These are phyloP conservation scores for Vicugna pacos DNA, from an alignment of 2,113 vertebrate species.

Conservation along the genomic window DNA sequence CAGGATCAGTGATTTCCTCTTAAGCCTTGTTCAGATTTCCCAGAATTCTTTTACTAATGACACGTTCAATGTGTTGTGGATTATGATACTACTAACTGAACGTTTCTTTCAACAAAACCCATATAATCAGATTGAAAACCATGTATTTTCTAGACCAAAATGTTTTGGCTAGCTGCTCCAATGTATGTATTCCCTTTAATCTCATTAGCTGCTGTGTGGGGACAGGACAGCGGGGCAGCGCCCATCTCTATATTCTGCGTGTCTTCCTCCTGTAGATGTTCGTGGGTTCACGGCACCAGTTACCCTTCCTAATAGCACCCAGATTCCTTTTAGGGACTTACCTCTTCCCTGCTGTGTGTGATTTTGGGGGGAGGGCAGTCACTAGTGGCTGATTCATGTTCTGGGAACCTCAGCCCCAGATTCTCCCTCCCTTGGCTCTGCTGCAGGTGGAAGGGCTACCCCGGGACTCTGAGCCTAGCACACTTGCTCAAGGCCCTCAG, in stretches of 20 bases:
- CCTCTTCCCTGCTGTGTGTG: background rate
- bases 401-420: background rate
- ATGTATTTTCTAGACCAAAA: constrained; percentile 13
- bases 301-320: background rate
- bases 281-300: background rate
- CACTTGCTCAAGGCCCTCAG: background rate
- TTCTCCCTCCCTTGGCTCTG: background rate
- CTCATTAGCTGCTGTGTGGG: background rate
- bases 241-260: background rate
- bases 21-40: background rate
- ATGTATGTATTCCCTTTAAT: background rate
- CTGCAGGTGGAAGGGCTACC: background rate
- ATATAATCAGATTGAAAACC: constrained; percentile 7
- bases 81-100: constrained; percentile 27
- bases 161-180: background rate
- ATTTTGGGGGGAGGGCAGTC: background rate
- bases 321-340: background rate
- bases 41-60: constrained; percentile 37
- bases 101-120: constrained; percentile 11
- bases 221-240: fast-evolving
- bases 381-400: background rate
- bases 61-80: constrained; percentile 10
- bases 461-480: background rate
- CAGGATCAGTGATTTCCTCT: background rate
- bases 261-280: background rate